phyloP scores from a whole-genome alignment of 2,797 vertebrate genomes.

The Percopsis omiscomaycus region DNA sequence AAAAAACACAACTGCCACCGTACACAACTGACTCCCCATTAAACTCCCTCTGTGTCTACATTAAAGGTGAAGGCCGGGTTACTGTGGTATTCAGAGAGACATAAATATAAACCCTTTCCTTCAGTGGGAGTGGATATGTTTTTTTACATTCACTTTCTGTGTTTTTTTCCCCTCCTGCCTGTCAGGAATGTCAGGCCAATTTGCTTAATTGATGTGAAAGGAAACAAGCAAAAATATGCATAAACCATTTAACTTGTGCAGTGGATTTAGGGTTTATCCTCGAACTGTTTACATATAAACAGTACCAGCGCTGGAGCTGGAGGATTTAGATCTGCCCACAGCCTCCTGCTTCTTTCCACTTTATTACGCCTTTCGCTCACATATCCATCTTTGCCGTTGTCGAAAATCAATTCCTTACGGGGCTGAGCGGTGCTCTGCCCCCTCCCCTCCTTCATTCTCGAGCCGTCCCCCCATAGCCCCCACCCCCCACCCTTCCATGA shows the following conservation, averaged over 20 bases:
- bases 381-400: conserved; percentile 57
- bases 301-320: conserved; percentile 61
- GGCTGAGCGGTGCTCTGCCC: conserved; percentile 22
- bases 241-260: conserved; percentile 71
- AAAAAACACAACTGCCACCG: conserved; percentile 51
- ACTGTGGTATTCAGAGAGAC: conserved; percentile 42
- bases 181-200: conserved; percentile 65
- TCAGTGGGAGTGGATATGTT: conserved; percentile 9
- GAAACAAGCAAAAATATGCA: conserved; percentile 70
- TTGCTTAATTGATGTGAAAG: conserved; percentile 71
- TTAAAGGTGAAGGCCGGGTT: conserved; percentile 62
- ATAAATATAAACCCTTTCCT: conserved; percentile 53
- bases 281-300: conserved; percentile 73
- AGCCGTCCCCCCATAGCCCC: conserved; percentile 26
- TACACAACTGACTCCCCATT: conserved; percentile 61
- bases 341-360: background rate
- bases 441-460: conserved; percentile 19
- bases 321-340: conserved; percentile 62
- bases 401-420: conserved; percentile 64
- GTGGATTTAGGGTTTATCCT: conserved; percentile 72
- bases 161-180: conserved; percentile 29
- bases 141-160: no score
- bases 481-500: conserved; percentile 54
- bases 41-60: conserved; percentile 59
- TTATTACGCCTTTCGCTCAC: conserved; percentile 40